These are phyloP conservation scores for Chaenogobius annularis DNA, from an alignment of 2,113 vertebrate species.

Conservation along the genomic window DNA sequence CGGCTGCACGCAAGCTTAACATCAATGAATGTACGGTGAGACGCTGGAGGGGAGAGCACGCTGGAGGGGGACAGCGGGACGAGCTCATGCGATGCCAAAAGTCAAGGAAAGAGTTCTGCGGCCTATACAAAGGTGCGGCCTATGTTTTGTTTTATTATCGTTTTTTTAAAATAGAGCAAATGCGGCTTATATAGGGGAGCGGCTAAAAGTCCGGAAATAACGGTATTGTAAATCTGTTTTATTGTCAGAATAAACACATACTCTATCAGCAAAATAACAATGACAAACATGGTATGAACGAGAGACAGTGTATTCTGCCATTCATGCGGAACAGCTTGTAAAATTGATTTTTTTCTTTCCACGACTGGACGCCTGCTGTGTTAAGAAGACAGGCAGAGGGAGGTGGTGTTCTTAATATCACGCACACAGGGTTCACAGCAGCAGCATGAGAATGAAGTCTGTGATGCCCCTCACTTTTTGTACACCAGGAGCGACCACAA, in stretches of 20 bases:
- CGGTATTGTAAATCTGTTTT: constrained; percentile 11
- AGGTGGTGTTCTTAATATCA: constrained; percentile 36
- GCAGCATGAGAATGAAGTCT: constrained; percentile 45
- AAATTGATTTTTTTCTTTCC: constrained; percentile 23
- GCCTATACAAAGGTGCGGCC: no score
- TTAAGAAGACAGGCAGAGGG: constrained; percentile 34
- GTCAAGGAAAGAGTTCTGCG: no score
- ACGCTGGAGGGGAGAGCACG: no score
- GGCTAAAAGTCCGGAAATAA: no score
- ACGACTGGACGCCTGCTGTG: constrained; percentile 10
- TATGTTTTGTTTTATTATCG: no score
- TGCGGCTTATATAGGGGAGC: no score
- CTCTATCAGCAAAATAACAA: constrained; percentile 15
- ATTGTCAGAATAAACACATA: not conserved
- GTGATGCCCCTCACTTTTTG: constrained; percentile 41
- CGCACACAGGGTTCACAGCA: constrained; percentile 38
- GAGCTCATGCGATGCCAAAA: no score
- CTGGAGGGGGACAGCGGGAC: no score
- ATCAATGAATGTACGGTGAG: no score
- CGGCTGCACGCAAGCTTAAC: no score
- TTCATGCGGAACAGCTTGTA: constrained; percentile 39
- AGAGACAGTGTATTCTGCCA: constrained; percentile 22
- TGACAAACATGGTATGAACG: constrained; percentile 21
- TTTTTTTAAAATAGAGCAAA: no score
- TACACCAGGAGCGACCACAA: constrained; percentile 30